These are phyloP conservation scores for Tenualosa ilisha DNA, from an alignment of 2,797 vertebrate species.

Conservation along the genomic window DNA sequence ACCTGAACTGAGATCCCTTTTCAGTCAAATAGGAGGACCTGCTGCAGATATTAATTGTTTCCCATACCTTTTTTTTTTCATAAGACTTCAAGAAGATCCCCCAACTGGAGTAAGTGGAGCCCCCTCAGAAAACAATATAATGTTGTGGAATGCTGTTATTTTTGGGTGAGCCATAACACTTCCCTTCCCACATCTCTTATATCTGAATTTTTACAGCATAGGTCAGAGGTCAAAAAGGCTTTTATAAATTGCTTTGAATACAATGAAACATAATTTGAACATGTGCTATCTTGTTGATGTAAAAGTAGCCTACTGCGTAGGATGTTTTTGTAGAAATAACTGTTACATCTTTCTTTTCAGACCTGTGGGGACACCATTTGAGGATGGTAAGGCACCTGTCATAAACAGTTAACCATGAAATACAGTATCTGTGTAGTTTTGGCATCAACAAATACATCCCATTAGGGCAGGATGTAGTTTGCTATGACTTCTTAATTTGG, in stretches of 20 bases:
- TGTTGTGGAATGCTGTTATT: slow-evolving; percentile 99
- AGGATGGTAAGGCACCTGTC: slow-evolving; percentile 91
- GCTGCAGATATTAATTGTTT: background rate
- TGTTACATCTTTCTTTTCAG: slow-evolving; percentile 71
- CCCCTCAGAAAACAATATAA: slow-evolving; percentile 98
- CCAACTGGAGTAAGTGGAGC: slow-evolving; percentile 98
- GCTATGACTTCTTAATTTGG: background rate
- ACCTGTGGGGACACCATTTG: slow-evolving; percentile 98
- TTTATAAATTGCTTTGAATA: too few relatives aligned
- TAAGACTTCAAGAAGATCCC: slow-evolving; percentile 97
- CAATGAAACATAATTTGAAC: too few relatives aligned
- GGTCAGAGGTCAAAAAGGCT: background rate
- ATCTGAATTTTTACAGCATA: background rate
- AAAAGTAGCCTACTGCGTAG: background rate
- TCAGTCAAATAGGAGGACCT: slow-evolving; percentile 31
- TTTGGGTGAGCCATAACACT: slow-evolving; percentile 87
- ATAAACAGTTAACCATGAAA: background rate
- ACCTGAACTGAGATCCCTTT: background rate
- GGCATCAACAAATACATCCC: background rate
- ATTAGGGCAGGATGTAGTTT: background rate
- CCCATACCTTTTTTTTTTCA: slow-evolving; percentile 29
- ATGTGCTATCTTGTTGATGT: background rate
- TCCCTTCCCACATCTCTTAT: background rate
- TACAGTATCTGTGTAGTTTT: background rate
- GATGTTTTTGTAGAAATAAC: background rate